Evolutionary conservation across 2,888 invertebrate species (phyloP).

Genomic region (Candidula unifasciata): DNA sequence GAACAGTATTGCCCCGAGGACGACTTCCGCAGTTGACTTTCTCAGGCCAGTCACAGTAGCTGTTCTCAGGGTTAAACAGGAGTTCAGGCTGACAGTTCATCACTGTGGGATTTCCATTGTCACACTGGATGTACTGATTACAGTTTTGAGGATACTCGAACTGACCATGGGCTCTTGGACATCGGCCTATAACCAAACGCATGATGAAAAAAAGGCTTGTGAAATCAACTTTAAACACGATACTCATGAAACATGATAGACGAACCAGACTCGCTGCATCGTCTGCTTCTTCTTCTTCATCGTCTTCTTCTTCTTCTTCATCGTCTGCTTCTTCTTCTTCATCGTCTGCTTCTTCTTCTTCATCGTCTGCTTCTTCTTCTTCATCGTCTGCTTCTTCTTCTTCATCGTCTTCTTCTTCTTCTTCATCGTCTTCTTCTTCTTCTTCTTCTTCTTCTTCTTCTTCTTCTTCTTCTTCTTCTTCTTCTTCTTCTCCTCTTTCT

Average conservation of each 20-base stretch:
- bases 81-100: constrained; percentile 5
- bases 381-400: no score
- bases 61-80: neutral
- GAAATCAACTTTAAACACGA: neutral
- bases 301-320: no score
- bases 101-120: constrained; percentile 9
- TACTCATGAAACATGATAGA: no score
- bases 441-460: neutral
- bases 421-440: no score
- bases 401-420: no score
- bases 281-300: no score
- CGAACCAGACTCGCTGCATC: no score
- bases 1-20: neutral
- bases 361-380: no score
- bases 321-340: no score
- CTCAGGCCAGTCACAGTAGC: constrained; percentile 40
- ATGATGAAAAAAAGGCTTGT: neutral
- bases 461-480: neutral
- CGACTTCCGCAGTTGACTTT: constrained; percentile 20
- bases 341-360: no score
- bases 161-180: neutral
- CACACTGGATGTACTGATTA: neutral
- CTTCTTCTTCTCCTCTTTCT: neutral
- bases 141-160: constrained; percentile 1
- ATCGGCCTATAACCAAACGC: neutral